A percentile compares a stretch with the other conserved stretches of the same genome.
Conservation (phyloP, 2,113 vertebrate genomes). For the Lates calcarifer region DNA sequence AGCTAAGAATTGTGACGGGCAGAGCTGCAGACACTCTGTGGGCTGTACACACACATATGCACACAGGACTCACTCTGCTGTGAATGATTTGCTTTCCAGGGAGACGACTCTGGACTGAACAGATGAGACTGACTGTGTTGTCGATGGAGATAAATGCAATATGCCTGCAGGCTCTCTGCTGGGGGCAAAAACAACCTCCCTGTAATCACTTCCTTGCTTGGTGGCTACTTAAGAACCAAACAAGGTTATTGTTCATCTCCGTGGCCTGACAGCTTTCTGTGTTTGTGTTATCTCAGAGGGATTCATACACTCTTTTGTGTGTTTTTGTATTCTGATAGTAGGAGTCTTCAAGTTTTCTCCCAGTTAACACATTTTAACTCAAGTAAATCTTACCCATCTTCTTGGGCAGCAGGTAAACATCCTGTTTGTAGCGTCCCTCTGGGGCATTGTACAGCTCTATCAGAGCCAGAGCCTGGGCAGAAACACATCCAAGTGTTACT, state of each 20-base stretch:
- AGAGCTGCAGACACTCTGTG: conserved; percentile 2
- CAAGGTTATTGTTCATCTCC: background rate
- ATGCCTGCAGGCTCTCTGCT: background rate
- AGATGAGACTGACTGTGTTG: conserved; percentile 14
- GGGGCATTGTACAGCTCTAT: conserved; percentile 98
- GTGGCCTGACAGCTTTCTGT: background rate
- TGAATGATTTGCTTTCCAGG: conserved; percentile 29
- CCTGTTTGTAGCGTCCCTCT: conserved; percentile 96
- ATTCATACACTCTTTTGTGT: background rate
- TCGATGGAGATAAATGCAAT: conserved; percentile 32
- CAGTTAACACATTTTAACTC: background rate
- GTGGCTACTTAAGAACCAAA: conserved; percentile 35
- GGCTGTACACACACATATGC: conserved; percentile 2
- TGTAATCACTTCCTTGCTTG: conserved; percentile 17
- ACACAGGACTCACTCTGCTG: conserved; percentile 36
- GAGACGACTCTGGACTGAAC: conserved; percentile 25
- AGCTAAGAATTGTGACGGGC: conserved; percentile 17
- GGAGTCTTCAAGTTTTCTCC: background rate
- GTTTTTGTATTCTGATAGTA: background rate
- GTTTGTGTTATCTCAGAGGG: background rate
- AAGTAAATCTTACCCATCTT: conserved; percentile 91
- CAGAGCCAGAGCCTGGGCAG: conserved; percentile 90
- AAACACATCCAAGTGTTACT: conserved; percentile 30
- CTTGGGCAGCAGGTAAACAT: conserved; percentile 96
- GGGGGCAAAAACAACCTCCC: background rate